Conservation (phyloP, 2,113 vertebrate species). For the Ochotona curzoniae region DNA sequence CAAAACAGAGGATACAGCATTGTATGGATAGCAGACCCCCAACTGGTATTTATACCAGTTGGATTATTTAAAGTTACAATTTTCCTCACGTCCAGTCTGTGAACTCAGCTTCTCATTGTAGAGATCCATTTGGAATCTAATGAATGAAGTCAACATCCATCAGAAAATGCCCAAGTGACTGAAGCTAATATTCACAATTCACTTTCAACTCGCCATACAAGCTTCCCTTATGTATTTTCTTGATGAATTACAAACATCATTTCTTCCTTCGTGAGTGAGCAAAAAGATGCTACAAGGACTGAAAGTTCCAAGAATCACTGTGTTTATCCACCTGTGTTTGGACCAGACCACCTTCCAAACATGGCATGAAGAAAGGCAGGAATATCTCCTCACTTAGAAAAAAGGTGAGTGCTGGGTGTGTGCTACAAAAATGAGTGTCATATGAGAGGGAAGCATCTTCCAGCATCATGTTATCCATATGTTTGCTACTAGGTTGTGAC, state of each 20-base stretch:
- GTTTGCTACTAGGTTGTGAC: background rate
- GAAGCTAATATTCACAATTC: background rate
- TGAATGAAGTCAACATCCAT: background rate
- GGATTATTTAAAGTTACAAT: background rate
- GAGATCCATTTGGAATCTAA: background rate
- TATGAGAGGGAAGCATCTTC: background rate
- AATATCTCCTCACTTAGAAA: background rate
- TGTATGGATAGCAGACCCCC: background rate
- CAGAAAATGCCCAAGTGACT: background rate
- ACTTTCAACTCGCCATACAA: background rate
- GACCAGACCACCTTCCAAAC: background rate
- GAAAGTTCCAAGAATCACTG: background rate
- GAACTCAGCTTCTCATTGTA: background rate
- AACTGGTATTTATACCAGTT: background rate
- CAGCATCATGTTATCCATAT: background rate
- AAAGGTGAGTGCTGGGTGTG: background rate
- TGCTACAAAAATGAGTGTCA: background rate
- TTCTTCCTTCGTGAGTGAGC: background rate
- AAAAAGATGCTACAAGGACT: background rate
- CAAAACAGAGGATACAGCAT: background rate
- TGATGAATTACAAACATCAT: background rate
- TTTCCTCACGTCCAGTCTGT: background rate
- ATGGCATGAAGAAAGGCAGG: background rate
- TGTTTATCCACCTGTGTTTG: background rate
- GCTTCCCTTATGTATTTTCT: background rate